A percentile compares a stretch with the other conserved stretches of the same genome.
Conservation (phyloP, 1,140 invertebrate genomes). For the Battus philenor region DNA sequence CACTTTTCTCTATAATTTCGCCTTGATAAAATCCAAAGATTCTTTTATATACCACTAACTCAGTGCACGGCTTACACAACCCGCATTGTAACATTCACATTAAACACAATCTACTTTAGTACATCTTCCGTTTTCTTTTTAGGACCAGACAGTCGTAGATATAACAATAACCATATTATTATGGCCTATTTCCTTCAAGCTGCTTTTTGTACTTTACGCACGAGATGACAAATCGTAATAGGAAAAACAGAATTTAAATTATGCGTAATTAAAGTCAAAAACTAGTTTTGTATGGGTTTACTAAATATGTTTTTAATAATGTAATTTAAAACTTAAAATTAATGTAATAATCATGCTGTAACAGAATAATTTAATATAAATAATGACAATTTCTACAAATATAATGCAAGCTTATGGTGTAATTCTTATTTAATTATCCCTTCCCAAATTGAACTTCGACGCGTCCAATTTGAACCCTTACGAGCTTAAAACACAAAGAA, state of each 20-base stretch:
- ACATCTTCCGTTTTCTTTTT: conserved; percentile 12
- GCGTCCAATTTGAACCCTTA: no score
- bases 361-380: no score
- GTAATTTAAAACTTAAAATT: no score
- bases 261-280: no score
- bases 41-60: background rate
- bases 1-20: conserved; percentile 23
- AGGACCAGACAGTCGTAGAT: conserved; percentile 36
- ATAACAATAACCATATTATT: conserved; percentile 61
- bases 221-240: conserved; percentile 45
- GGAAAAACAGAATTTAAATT: conserved; percentile 42
- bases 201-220: conserved; percentile 45
- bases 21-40: conserved; percentile 7
- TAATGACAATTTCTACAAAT: no score
- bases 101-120: conserved; percentile 13
- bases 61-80: background rate
- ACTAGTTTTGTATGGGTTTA: no score
- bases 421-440: no score
- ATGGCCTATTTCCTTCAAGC: conserved; percentile 48
- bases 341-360: no score
- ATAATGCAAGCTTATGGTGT: no score
- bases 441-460: no score
- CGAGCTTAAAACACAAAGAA: no score
- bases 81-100: conserved; percentile 3
- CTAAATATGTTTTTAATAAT: no score